These are phyloP conservation scores for Spodoptera frugiperda DNA, from an alignment of 1,140 invertebrate species.

Conservation along the genomic window DNA sequence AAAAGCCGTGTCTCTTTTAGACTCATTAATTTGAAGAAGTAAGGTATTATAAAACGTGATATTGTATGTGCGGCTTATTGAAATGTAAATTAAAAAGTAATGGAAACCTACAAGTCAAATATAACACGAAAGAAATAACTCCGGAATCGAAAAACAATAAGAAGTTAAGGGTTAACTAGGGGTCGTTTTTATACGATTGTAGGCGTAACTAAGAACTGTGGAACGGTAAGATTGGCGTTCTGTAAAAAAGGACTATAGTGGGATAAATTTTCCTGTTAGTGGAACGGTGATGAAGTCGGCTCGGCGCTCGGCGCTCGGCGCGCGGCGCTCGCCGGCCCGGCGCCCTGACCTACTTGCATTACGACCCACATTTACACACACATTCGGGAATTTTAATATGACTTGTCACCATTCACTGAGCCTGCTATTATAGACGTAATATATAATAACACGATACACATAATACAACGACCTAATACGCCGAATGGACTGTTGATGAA, in stretches of 20 bases:
- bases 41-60: too few species aligned
- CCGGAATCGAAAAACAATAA: not conserved
- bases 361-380: constrained; percentile 61
- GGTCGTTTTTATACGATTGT: constrained; percentile 33
- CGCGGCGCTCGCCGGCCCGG: constrained; percentile 23
- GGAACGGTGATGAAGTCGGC: constrained; percentile 20
- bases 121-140: too few species aligned
- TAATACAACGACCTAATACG: not conserved
- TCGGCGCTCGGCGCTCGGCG: constrained; percentile 32
- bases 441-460: constrained; percentile 12
- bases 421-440: constrained; percentile 31
- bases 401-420: constrained; percentile 50
- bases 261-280: constrained; percentile 45
- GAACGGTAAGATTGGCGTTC: constrained; percentile 34
- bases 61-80: too few species aligned
- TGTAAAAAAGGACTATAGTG: constrained; percentile 36
- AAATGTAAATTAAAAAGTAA: too few species aligned
- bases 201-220: constrained; percentile 25
- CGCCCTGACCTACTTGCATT: constrained; percentile 64
- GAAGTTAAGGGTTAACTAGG: constrained; percentile 22
- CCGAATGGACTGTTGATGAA: too few species aligned
- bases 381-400: constrained; percentile 61
- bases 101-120: too few species aligned
- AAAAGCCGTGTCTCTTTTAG: too few species aligned
- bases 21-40: too few species aligned